Percentiles rank a stretch among this genome's conserved stretches.
Conservation (phyloP, 2,113 vertebrate species). For the Sprattus sprattus region DNA sequence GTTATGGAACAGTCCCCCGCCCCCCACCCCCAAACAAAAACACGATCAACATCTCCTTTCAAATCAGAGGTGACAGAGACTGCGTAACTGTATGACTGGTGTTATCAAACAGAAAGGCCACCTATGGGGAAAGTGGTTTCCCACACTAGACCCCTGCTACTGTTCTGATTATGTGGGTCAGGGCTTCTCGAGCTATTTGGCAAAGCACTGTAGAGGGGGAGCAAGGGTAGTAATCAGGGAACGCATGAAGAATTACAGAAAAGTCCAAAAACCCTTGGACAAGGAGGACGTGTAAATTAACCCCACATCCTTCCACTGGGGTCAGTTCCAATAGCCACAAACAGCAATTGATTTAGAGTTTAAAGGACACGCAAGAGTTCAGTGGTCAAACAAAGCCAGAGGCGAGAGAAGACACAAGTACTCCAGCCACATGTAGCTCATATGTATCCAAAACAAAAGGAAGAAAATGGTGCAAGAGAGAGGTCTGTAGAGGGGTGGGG, state of each 20-base stretch:
- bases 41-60: background rate
- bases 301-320: background rate
- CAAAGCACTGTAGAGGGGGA: background rate
- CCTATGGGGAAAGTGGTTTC: constrained; percentile 6
- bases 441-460: background rate
- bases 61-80: background rate
- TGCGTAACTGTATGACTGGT: background rate
- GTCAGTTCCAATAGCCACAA: background rate
- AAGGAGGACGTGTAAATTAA: background rate
- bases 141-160: background rate
- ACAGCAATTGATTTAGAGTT: background rate
- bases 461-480: background rate
- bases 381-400: background rate
- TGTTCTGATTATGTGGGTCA: background rate
- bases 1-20: background rate
- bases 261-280: background rate
- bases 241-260: background rate
- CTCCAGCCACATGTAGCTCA: background rate
- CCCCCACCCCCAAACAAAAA: background rate
- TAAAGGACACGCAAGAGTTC: background rate
- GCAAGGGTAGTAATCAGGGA: background rate
- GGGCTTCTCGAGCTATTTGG: background rate
- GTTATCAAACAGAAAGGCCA: background rate
- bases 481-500: background rate
- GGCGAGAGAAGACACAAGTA: background rate